Evolutionary conservation across 2,888 invertebrate genomes (phyloP), one percentile per base, ranked within the genome.

Genomic region (Epinotia nisella): DNA sequence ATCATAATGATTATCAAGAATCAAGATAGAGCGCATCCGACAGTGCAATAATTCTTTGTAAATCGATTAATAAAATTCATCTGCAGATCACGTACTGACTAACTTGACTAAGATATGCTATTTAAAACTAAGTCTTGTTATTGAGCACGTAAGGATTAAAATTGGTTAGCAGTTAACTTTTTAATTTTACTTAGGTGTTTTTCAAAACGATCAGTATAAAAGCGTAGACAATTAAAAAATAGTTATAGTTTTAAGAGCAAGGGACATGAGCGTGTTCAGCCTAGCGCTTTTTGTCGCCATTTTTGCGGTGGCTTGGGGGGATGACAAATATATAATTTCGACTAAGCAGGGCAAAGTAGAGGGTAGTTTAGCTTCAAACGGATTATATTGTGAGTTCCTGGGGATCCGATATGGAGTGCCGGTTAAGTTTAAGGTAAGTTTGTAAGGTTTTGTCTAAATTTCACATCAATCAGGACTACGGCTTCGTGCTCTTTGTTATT

Each of bases 311-410:
- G 81, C 80, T 29, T 73, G 78, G 59, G 75, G 85, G 49, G 78
- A 82, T 35, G 83, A 85, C n/a, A 81, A 82, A 51, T 83, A 80
- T 0, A 85, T 84, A 74, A 82, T 89, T 53, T 88, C 92, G 1
- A 93, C 92, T 0, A 85, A 86, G 21, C 87, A 92, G 60, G 93
- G 93, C 0, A 85, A 86, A 77, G 83, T 93, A 0, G 89, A 92
- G 76, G 93, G 93, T 0, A 81, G 75, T 76, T 82, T 93, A 64
- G 81, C 89, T 0, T 45, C 78, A 0, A 90, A 85, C 76, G 90
- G 84, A 39, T 64, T 86, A 11, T 92, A 86, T 77, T 92, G 90
- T 75, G 91, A 93, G 74, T 93, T 86, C 78, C 82, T 89, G 71
- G 92, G 90, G 7, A 87, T 93, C 4, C 76, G 87, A 80, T 93